Conservation (phyloP, 1,140 invertebrate genomes). For the Rhopalosiphum maidis region DNA sequence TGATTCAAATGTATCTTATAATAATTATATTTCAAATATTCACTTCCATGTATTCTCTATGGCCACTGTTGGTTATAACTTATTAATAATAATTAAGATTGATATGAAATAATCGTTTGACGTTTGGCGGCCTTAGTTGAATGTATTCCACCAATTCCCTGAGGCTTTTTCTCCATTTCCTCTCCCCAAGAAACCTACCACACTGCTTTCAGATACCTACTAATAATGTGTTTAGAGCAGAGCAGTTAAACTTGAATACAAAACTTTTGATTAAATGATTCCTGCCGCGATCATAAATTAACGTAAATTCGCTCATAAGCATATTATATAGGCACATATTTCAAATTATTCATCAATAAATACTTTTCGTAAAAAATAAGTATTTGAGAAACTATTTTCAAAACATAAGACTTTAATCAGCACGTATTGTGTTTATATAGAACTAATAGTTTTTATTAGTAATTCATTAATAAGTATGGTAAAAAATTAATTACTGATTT, state of each 20-base stretch:
- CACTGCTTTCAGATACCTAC: not conserved
- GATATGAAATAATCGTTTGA: not conserved
- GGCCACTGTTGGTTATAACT: not conserved
- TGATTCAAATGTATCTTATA: not conserved
- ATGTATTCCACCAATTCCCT: not conserved
- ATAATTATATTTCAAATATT: not conserved
- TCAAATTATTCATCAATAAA: not conserved
- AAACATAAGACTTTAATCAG: not conserved
- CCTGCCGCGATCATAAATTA: not conserved
- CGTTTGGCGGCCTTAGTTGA: not conserved
- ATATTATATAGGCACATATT: not conserved
- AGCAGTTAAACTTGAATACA: not conserved
- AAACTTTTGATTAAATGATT: slow-evolving; percentile 12
- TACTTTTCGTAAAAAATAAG: not conserved
- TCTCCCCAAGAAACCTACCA: not conserved
- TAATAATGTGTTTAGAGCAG: not conserved
- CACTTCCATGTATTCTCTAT: not conserved
- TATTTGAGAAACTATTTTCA: not conserved
- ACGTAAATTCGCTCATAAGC: not conserved
- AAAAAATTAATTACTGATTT: not conserved
- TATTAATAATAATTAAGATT: not conserved
- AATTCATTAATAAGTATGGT: not conserved
- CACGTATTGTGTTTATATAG: not conserved
- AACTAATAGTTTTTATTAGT: not conserved
- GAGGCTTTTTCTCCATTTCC: not conserved